Evolutionary conservation across 2,797 vertebrate genomes (phyloP).

Genomic region (Bucorvus abyssinicus): DNA sequence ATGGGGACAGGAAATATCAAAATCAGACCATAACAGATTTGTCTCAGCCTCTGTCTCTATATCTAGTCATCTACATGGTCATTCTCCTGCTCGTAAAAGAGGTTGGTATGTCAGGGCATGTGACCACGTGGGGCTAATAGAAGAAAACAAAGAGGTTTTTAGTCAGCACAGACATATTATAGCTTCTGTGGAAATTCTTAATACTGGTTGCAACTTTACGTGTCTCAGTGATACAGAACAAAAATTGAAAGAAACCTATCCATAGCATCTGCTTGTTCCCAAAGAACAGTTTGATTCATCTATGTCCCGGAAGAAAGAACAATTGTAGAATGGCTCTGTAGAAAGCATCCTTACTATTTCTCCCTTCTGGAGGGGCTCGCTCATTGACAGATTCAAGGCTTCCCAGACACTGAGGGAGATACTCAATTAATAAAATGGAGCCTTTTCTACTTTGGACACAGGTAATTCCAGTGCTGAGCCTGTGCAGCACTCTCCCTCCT

Average conservation of each 20-base stretch:
- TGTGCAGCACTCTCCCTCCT: background rate
- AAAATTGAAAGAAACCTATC: background rate
- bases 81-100: background rate
- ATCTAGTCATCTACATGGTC: background rate
- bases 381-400: background rate
- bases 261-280: background rate
- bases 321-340: background rate
- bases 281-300: background rate
- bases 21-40: background rate
- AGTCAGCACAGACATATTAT: background rate
- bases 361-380: background rate
- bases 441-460: background rate
- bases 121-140: background rate
- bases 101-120: background rate
- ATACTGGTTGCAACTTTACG: background rate
- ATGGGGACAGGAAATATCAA: background rate
- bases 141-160: background rate
- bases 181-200: background rate
- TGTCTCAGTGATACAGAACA: background rate
- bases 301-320: background rate
- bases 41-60: background rate
- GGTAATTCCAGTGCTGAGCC: background rate
- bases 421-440: background rate
- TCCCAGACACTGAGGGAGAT: background rate
- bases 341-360: background rate